Evolutionary conservation across 2,113 vertebrate genomes (phyloP), one percentile per base, ranked within the genome.

Genomic region (Cryptotis parvus): DNA sequence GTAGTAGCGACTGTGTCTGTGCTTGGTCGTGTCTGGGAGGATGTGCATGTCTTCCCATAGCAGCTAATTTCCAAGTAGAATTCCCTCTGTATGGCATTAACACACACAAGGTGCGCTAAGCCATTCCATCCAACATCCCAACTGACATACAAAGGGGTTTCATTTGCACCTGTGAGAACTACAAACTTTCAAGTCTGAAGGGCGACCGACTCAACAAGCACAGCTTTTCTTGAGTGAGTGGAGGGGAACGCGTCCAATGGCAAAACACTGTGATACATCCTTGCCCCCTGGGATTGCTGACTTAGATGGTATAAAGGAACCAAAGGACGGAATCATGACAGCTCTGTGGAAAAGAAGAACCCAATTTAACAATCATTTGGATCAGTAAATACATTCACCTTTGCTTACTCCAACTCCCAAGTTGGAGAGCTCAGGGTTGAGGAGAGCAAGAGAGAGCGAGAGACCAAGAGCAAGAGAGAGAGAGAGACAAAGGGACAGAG

Each of bases 61-160:
- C 22, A 55, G 33, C 61, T 81, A 74, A 70, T 82, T 87, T 85
- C 72, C 68, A 83, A 69, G n/a, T n/a, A 20, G 70, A 84, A 83
- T 91, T 72, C 52, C 72, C 58, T 55, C 92, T 91, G 78, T 79
- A 10, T 52, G 89, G 77, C 4, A 29, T 78, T 74, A 88, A 84
- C 41, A 73, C 18, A 72, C 29, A 87, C 1, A 74, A 52, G 31
- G 43, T 89, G 84, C 58, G 69, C 55, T 58, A 89, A 73, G 45
- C 86, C 63, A 93, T 27, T 15, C 18, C 68, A 87, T 68, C 33
- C 84, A 89, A 89, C 87, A 35, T 39, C 69, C 66, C n/a, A 78
- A 63, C 66, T 81, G 29, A 84, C 87, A 94, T 75, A 72, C 27
- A 81, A 85, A 91, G 49, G 33, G 70, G 22, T 93, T 84, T 79